Base-by-base conservation (phyloP, 2,113 vertebrate species). In the Physeter macrocephalus region DNA sequence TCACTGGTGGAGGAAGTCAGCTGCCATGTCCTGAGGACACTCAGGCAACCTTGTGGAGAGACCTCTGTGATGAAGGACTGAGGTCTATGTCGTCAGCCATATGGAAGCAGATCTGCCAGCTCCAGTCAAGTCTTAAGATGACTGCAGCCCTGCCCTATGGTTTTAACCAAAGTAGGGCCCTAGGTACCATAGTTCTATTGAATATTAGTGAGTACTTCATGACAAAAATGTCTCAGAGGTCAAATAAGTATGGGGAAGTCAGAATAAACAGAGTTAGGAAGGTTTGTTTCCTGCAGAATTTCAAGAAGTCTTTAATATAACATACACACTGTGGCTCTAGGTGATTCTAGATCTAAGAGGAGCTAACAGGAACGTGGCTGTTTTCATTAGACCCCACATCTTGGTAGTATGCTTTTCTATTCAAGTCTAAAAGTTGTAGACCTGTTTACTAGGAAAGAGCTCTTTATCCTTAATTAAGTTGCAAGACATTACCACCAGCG, bases 71-170 rank as follows among this genome's bases (percentile, higher is more conserved):
- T 18, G 5, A 54, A 25, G 14, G 14, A 61, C 17, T 21, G 3
- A 31, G n/a, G 2, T 1, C 2, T 21, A 41, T 88, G 46, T 12
- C 59, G 61, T 12, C 2, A 59, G 8, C 71, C 15, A 0, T 12
- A 5, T 34, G 41, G 71, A 86, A 94, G 20, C 1, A 25, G n/a
- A 59, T 36, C 2, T 2, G 36, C 13, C 21, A 92, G 27, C 17
- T 12, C 5, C 15, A 69, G n/a, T 74, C 36, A 62, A 75, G 29
- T 82, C 49, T 43, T 72, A 52, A 43, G 49, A 54, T 23, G 20
- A 39, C 34, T 31, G 8, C 0, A 34, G 41, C 9, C 36, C 21
- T 77, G 54, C 36, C 9, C 17, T 3, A 12, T 21, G 10, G 6
- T 20, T 62, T 57, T 43, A 64, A 62, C 17, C 23, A 66, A 67